Conservation (phyloP, 2,888 invertebrate genomes). For the Anthrax anthrax region DNA sequence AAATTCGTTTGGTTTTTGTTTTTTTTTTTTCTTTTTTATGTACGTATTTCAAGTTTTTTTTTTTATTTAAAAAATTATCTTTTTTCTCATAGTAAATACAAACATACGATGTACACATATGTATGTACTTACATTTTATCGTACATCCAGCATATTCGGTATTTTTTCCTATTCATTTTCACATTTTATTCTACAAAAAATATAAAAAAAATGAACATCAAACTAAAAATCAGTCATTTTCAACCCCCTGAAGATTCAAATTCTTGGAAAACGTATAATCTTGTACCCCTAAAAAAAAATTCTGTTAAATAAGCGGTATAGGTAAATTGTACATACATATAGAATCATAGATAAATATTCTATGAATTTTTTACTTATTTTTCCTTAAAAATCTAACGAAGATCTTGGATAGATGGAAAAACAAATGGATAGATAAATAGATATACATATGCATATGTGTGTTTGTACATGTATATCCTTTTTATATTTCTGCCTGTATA, state of each 20-base stretch:
- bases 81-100: too few species aligned
- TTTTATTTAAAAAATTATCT: too few species aligned
- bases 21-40: too few species aligned
- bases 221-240: conserved; percentile 6
- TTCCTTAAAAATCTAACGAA: conserved; percentile 2
- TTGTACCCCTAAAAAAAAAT: neutral
- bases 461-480: neutral
- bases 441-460: neutral
- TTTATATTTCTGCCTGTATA: too few species aligned
- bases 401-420: conserved; percentile 10
- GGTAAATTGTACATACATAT: too few species aligned
- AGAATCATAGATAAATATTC: neutral
- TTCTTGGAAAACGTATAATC: neutral
- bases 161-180: too few species aligned
- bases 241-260: neutral
- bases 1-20: too few species aligned
- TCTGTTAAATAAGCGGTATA: too few species aligned
- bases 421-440: conserved; percentile 8
- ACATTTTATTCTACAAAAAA: neutral
- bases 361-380: conserved; percentile 4
- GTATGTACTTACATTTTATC: neutral
- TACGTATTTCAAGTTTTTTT: too few species aligned
- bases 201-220: neutral
- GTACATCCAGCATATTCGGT: neutral
- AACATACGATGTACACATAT: neutral